Evolutionary conservation across 2,888 invertebrate species (phyloP).

Genomic region (Leucozona laternaria): DNA sequence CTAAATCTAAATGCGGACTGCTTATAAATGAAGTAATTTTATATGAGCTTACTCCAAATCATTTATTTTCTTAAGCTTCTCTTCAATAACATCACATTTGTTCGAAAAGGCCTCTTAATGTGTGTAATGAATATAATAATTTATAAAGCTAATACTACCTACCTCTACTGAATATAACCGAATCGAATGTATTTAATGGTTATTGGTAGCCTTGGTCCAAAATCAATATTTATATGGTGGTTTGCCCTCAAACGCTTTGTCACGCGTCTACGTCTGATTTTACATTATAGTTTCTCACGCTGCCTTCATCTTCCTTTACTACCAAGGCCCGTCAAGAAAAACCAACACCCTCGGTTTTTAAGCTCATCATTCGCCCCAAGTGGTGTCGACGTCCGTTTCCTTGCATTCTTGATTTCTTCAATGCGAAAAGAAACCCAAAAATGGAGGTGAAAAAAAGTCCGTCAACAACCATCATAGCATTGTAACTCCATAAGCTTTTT

Average conservation of each 20-base stretch:
- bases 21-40: too few species aligned
- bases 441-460: slow-evolving; percentile 40
- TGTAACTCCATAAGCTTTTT: slow-evolving; percentile 41
- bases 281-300: neutral
- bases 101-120: too few species aligned
- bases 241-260: neutral
- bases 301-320: neutral
- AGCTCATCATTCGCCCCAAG: slow-evolving; percentile 9
- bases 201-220: neutral
- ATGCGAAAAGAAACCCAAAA: slow-evolving; percentile 14
- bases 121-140: too few species aligned
- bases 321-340: neutral
- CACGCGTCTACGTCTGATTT: slow-evolving; percentile 4
- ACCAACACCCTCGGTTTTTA: neutral
- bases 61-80: too few species aligned
- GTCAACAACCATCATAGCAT: slow-evolving; percentile 26
- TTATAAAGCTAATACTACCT: neutral
- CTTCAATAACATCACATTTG: too few species aligned
- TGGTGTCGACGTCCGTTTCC: slow-evolving; percentile 36
- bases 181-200: neutral
- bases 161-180: neutral
- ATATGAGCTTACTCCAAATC: too few species aligned
- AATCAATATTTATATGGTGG: neutral
- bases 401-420: slow-evolving; percentile 32
- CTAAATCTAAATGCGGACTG: too few species aligned